A percentile compares a stretch with the other conserved stretches of the same genome.
These are phyloP conservation scores for Ganaspis sp. DNA, from an alignment of 1,140 invertebrate genomes.

Conservation along the genomic window DNA sequence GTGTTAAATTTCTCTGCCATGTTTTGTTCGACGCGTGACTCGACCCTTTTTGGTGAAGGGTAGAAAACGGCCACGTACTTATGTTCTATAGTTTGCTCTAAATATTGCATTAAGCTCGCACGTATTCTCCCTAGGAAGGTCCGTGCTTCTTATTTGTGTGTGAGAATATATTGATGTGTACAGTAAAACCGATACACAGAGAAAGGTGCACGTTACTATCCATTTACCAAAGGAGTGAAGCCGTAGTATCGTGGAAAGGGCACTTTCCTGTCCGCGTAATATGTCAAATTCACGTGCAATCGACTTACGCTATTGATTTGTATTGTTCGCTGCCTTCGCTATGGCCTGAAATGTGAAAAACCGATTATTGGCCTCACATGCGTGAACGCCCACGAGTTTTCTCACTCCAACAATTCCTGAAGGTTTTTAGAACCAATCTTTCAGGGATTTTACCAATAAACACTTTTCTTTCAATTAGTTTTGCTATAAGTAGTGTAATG, in stretches of 20 bases:
- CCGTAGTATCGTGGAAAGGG: constrained; percentile 20
- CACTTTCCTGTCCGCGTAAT: constrained; percentile 44
- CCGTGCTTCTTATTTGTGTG: not conserved
- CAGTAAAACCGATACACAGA: not conserved
- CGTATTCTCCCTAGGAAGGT: constrained; percentile 51
- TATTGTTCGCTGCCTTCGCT: constrained; percentile 43
- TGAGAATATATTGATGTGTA: not conserved
- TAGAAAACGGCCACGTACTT: constrained; percentile 42
- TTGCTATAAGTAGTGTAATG: too few relatives aligned
- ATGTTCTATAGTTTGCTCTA: constrained; percentile 52
- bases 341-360: constrained; percentile 36
- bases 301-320: constrained; percentile 50
- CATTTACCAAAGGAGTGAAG: constrained; percentile 21
- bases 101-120: constrained; percentile 68
- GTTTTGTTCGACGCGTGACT: constrained; percentile 44
- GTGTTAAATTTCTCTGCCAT: not conserved
- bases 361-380: constrained; percentile 48
- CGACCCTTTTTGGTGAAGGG: constrained; percentile 44
- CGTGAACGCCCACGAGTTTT: constrained; percentile 36
- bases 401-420: not conserved
- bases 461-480: not conserved
- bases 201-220: not conserved
- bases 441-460: not conserved
- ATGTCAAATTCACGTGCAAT: constrained; percentile 49
- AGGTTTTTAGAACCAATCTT: not conserved